Base-by-base conservation (phyloP, 2,888 invertebrate genomes). In the Diachrysia chrysitis region DNA sequence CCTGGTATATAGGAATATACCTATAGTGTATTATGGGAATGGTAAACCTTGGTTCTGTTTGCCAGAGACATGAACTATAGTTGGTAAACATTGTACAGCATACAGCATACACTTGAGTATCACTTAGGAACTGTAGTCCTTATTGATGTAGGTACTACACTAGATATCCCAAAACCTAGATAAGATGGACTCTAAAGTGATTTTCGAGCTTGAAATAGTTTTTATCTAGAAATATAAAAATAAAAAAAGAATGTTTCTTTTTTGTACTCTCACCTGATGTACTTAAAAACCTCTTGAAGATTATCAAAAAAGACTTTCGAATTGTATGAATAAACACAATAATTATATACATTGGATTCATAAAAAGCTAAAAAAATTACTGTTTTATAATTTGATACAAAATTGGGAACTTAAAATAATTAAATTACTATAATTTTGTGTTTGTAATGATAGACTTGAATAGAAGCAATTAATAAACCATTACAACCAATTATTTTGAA, bases 381-480 rank as follows among this genome's bases (percentile, higher is more conserved):
- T 14, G 14, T 37, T 37, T 37, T 12, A 12, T n/a, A 4, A 37
- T 14, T 37, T 37, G 37, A 2, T 37, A 37, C 37, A 14, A 16
- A 37, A 37, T 37, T 37, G 5, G 16, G 16, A 1, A n/a, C 42
- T 5, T 42, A 5, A 4, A n/a, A n/a, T 7, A 42, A 19, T 78
- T 73, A 73, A 14, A 23, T 42, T 21, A 35, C 37, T 32, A 72
- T 54, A 62, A 42, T 54, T 71, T 58, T 57, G 56, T 77, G 35
- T 54, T 35, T 48, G 1, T 54, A 77, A 51, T 63, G 73, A 59
- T 37, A 55, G 35, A 58, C 42, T 25, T 21, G 19, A 62, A 66
- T 66, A 48, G 25, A 67, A 78, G 70, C 73, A 73, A 80, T 78
- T 69, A 77, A 53, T 77, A 78, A 67, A 73, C 35, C 78, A 68